Base-by-base conservation (phyloP, 2,888 invertebrate genomes). In the Augochlorella aurata region DNA sequence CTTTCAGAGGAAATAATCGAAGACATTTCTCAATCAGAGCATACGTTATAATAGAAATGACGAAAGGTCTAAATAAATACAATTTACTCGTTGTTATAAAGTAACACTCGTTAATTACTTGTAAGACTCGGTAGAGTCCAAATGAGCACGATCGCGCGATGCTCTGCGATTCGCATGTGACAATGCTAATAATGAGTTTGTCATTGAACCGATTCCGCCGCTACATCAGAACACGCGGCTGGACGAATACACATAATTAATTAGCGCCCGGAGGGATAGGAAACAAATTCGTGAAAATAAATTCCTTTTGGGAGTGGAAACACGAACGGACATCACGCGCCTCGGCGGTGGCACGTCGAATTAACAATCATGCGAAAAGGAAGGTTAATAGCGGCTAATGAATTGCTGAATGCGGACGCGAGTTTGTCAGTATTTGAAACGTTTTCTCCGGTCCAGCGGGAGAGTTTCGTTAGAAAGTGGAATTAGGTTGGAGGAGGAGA, bases 311-410 rank as follows among this genome's bases (percentile, higher is more conserved):
- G 21, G 50, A 29, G 10, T 12, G n/a, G 38, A 21, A 68, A 29
- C 50, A 18, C 49, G 44, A 2, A 2, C 63, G n/a, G 21, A 16
- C 21, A 49, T 47, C 49, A 1, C 24, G 52, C 66, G 38, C 9
- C 67, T 16, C 50, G n/a, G 72, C 61, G 50, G 52, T 14, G n/a
- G 61, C 63, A 68, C 78, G 72, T 68, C 68, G 52, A 68, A 80
- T 80, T 72, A 80, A 77, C 78, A 72, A 73, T 80, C 78, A 50
- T 44, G 63, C n/a, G 72, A 72, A 77, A 72, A 66, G 45, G 66
- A 70, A n/a, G 21, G 58, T 79, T 79, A 79, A 79, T 73, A 52
- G 81, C 50, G 79, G 50, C 70, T 81, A 81, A 81, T 74, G 81
- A 81, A 79, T 74, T 67, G 61, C 45, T 79, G 66, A 74, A 70